A percentile compares a stretch with the other conserved stretches of the same genome.
Evolutionary conservation across 2,888 invertebrate species (phyloP).

Genomic region (Tiphia femorata): DNA sequence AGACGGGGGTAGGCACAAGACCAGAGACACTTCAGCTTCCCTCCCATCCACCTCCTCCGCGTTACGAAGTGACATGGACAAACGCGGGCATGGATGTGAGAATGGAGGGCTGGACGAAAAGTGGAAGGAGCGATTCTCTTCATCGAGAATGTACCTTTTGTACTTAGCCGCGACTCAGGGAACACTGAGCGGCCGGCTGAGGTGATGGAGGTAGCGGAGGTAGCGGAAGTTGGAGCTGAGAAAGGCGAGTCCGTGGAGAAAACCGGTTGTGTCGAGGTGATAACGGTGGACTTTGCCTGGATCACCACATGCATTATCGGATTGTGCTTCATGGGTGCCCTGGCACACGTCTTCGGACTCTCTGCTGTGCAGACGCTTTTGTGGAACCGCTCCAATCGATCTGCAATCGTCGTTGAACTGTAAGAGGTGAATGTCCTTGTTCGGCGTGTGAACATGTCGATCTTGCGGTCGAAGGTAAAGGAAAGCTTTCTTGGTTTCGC

Average conservation of each 20-base stretch:
- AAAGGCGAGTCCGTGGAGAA: constrained; percentile 1
- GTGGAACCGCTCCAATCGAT: no score
- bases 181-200: constrained; percentile 12
- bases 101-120: not conserved
- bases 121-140: not conserved
- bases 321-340: constrained; percentile 42
- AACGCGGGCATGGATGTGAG: not conserved
- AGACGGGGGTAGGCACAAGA: no score
- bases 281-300: constrained; percentile 43
- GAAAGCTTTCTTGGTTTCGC: no score
- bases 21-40: no score
- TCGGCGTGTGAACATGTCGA: no score
- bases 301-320: constrained; percentile 39
- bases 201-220: not conserved
- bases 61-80: no score
- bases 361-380: constrained; percentile 31
- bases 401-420: no score
- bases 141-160: constrained; percentile 26
- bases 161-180: constrained; percentile 27
- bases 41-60: no score
- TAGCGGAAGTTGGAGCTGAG: not conserved
- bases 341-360: constrained; percentile 33
- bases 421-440: no score
- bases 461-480: no score
- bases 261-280: constrained; percentile 39